Evolutionary conservation across 1,140 invertebrate species (phyloP).

Genomic region (Drosophila mojavensis): DNA sequence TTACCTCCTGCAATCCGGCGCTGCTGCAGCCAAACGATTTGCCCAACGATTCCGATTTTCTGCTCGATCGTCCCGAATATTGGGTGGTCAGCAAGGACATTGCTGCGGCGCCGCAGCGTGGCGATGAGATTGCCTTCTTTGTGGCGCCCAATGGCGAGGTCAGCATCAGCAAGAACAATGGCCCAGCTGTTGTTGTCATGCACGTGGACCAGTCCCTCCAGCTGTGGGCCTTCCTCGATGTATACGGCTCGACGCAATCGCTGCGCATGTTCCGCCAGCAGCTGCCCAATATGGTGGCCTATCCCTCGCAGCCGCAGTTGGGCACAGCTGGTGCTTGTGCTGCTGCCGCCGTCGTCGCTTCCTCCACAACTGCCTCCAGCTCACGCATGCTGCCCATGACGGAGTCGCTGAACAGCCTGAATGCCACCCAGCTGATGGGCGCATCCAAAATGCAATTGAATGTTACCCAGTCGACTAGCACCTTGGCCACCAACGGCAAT

Average conservation of each 20-base stretch:
- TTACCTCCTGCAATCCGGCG: slow-evolving; percentile 96
- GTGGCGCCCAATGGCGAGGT: slow-evolving; percentile 94
- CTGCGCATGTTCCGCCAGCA: slow-evolving; percentile 88
- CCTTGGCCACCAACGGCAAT: slow-evolving; percentile 65
- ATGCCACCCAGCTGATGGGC: slow-evolving; percentile 73
- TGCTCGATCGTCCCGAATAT: slow-evolving; percentile 97
- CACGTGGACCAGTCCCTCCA: slow-evolving; percentile 95
- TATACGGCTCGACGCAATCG: slow-evolving; percentile 96
- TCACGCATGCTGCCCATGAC: slow-evolving; percentile 73
- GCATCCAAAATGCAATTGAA: slow-evolving; percentile 80
- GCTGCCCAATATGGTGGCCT: slow-evolving; percentile 79
- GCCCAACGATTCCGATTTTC: slow-evolving; percentile 96
- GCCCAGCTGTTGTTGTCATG: slow-evolving; percentile 92
- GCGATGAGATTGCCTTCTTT: slow-evolving; percentile 96
- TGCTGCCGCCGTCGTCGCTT: slow-evolving; percentile 6
- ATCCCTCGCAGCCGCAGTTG: slow-evolving; percentile 75
- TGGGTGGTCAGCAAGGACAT: slow-evolving; percentile 98
- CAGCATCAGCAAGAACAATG: slow-evolving; percentile 94
- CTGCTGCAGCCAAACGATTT: slow-evolving; percentile 89
- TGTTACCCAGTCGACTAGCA: slow-evolving; percentile 66
- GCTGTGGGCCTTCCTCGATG: slow-evolving; percentile 97
- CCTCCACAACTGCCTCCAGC: slow-evolving; percentile 24
- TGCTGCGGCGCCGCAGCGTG: slow-evolving; percentile 91
- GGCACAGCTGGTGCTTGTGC: slow-evolving; percentile 36
- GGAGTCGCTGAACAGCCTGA: slow-evolving; percentile 85